Conservation (phyloP, 2,888 invertebrate genomes). For the Idaea biselata region DNA sequence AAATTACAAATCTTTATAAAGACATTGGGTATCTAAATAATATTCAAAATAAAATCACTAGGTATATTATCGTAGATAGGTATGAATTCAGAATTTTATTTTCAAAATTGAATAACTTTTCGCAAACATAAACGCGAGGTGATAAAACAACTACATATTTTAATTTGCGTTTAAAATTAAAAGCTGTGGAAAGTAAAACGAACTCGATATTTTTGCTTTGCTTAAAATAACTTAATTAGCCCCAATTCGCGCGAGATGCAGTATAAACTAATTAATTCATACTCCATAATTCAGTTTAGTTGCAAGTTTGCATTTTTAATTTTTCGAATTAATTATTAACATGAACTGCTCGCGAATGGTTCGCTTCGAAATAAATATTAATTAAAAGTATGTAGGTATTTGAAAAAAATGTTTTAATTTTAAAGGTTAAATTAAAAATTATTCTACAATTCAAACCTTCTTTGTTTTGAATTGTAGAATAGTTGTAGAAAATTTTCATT, state of each 20-base stretch:
- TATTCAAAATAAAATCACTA: no score
- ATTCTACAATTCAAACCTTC: no score
- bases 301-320: not conserved
- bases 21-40: no score
- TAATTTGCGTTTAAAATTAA: not conserved
- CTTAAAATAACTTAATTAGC: not conserved
- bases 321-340: not conserved
- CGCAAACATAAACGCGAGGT: not conserved
- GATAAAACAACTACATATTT: not conserved
- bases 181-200: not conserved
- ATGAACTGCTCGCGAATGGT: not conserved
- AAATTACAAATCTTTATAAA: no score
- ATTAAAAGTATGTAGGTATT: not conserved
- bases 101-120: not conserved
- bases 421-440: not conserved
- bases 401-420: not conserved
- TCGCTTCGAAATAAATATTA: not conserved
- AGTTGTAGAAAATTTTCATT: no score
- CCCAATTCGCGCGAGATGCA: not conserved
- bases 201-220: not conserved
- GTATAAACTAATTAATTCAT: not conserved
- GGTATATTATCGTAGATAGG: no score
- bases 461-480: no score
- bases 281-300: not conserved
- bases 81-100: no score